Conservation (phyloP, 2,113 vertebrate species). For the Gobio gobio region DNA sequence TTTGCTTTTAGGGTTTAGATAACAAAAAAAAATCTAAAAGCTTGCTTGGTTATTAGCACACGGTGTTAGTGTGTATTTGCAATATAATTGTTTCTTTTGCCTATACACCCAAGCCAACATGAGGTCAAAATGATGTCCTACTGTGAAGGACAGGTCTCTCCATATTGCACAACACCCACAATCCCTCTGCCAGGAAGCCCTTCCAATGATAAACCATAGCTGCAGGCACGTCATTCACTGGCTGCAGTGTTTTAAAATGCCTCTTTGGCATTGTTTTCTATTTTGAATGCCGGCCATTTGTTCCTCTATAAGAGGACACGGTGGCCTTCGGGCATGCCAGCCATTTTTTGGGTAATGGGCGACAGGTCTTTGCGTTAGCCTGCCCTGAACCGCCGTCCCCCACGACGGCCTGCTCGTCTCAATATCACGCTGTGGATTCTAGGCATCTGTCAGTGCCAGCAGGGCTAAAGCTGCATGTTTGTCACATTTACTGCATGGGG, state of each 20-base stretch:
- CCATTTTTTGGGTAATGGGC: conserved; percentile 59
- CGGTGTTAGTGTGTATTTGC: neutral
- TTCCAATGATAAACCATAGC: conserved; percentile 49
- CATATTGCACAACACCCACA: conserved; percentile 49
- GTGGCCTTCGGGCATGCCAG: conserved; percentile 67
- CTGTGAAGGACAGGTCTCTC: conserved; percentile 31
- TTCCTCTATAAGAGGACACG: conserved; percentile 52
- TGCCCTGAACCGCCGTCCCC: conserved; percentile 40
- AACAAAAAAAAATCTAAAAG: neutral
- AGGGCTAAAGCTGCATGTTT: conserved; percentile 61
- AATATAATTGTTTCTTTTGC: neutral
- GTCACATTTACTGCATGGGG: conserved; percentile 70
- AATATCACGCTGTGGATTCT: conserved; percentile 32
- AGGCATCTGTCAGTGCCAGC: conserved; percentile 17
- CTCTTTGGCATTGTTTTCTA: conserved; percentile 68
- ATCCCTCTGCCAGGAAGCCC: conserved; percentile 26
- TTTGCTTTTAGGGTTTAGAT: neutral
- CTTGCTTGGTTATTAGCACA: neutral
- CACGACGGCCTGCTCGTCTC: neutral
- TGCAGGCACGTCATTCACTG: conserved; percentile 51
- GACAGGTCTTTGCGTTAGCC: neutral
- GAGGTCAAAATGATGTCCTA: conserved; percentile 15
- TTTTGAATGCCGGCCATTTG: conserved; percentile 66
- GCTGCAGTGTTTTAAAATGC: conserved; percentile 54
- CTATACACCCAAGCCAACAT: neutral